Base-by-base conservation (phyloP, 2,113 vertebrate genomes). In the Spea multiplicata region DNA sequence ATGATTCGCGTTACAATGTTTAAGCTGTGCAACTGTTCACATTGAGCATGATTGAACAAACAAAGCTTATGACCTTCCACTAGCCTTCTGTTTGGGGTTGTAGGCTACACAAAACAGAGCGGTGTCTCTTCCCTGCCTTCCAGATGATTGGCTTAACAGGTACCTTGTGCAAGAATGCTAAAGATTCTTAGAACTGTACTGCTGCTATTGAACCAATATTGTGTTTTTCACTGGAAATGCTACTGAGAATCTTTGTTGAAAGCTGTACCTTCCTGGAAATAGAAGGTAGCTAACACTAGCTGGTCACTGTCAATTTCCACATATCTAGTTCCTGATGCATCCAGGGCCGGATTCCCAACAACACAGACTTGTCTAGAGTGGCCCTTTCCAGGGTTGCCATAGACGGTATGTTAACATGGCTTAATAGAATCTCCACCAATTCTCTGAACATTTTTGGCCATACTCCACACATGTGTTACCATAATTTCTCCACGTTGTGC, bases 181-280 rank as follows among this genome's bases (percentile, higher is more conserved):
- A 71, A 75, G 76, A 78, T 82, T 85, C 82, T 70, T 75, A 86
- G 66, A 81, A 81, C 84, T 83, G 84, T 83, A 87, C 86, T 89
- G 94, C 95, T 97, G 95, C 95, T 96, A 94, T 85, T 81, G 88
- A 87, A 89, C 89, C 83, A 86, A 87, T 86, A 85, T 83, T 88
- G 83, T 86, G 81, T 82, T 83, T 87, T 86, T 84, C 84, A 81
- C 82, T 71, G 74, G 83, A 85, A 84, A 80, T 82, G 85, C 82
- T 17, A n/a, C 64, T 86, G 80, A 81, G 81, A 70, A 78, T 82
- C 83, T 68, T 67, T 16, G 84, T 88, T 68, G 50, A 57, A 47
- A 65, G 44, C 53, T 68, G 50, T 55, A 71, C 6, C 59, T 62
- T 52, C 46, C 44, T 66, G 59, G 77, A 10, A 73, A 66, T 84